phyloP scores from a whole-genome alignment of 2,797 vertebrate species.

The Buphagus erythrorhynchus region DNA sequence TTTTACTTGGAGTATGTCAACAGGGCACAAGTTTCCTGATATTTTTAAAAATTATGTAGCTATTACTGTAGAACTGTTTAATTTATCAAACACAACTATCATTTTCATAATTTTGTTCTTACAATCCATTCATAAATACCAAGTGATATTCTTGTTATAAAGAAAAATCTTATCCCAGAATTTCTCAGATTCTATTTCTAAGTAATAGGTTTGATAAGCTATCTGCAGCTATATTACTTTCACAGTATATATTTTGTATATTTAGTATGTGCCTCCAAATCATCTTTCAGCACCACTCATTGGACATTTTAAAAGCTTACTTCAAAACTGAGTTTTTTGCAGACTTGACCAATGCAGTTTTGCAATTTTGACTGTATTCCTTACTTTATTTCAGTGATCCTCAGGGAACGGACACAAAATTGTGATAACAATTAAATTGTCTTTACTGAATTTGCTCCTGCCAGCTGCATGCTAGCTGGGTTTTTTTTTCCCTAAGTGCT shows the following conservation, averaged over 20 bases:
- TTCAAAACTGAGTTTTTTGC: neutral
- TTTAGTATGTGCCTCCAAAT: neutral
- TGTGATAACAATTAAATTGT: neutral
- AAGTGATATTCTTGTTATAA: neutral
- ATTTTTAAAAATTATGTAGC: constrained; percentile 33
- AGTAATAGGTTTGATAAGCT: neutral
- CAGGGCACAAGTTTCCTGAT: constrained; percentile 36
- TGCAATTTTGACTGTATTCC: neutral
- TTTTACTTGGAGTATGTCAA: constrained; percentile 67
- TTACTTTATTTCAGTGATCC: neutral
- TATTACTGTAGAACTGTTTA: constrained; percentile 61
- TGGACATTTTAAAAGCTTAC: neutral
- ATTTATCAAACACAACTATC: constrained; percentile 50
- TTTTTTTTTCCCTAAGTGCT: neutral
- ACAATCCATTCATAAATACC: neutral
- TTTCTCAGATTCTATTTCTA: neutral
- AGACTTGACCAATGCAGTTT: neutral
- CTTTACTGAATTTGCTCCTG: neutral
- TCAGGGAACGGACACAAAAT: neutral
- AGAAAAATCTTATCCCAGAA: neutral
- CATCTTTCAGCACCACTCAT: neutral
- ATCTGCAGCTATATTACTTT: neutral
- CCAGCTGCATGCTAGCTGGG: neutral
- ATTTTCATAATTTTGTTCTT: constrained; percentile 29
- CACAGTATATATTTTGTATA: neutral